Base-by-base conservation (phyloP, 2,888 invertebrate genomes). In the Apocheima hispidaria region DNA sequence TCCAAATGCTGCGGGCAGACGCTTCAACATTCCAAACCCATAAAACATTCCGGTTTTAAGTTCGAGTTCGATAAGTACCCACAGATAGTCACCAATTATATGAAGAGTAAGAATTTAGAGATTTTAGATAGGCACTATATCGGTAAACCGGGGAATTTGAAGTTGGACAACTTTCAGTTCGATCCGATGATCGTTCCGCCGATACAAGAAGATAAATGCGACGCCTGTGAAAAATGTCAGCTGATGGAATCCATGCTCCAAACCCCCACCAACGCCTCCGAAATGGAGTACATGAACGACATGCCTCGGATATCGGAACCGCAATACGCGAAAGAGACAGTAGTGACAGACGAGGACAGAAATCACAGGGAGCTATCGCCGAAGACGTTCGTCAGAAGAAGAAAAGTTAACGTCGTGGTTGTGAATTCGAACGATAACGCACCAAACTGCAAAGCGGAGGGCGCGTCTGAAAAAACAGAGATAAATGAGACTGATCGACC, bases 251-350 rank as follows among this genome's bases (percentile, higher is more conserved):
- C 94, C 26, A 90, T 94, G 66, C 86, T 96, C 40, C 96, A 96
- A 78, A 96, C 96, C 0, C 96, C 96, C 0, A 96, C 96, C 0
- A 96, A 96, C 81, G 96, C 96, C 30, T 96, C 96, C 0, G 96
- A 96, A 77, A 93, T 96, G 85, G 92, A 92, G 68, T 92, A 87
- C 56, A 88, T 88, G 88, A 90, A 90, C 66, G 92, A 92, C 55
- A 84, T 90, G 68, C 92, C 92, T 5, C 75, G 87, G 1, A 83
- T 84, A 5, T 75, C 79, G 0, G 92, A 93, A 53, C 89, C 88
- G 0, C 92, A 93, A 69, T 88, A 78, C 66, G 92, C 93, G 0
- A 84, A 83, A 18, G 87, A 87, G 56, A 77, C 83, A 0, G 65
- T 86, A 21, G 87, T 83, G 0, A 72, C 76, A 0, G 80, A 84